phyloP scores from a whole-genome alignment of 92 coral and sea anemone genomes.

The Ricordea florida region DNA sequence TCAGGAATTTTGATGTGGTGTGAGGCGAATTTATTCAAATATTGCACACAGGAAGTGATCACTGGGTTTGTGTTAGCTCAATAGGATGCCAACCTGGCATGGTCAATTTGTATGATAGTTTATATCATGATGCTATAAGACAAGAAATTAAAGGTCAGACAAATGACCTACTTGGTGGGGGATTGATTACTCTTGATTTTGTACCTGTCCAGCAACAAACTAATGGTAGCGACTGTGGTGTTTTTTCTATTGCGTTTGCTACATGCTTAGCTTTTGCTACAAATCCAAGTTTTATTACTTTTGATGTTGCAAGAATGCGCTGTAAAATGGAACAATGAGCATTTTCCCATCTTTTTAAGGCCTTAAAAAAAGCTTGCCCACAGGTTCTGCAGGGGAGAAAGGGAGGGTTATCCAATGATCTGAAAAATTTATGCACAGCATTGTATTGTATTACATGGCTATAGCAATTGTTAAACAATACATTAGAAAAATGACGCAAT shows the following conservation, averaged over 20 bases:
- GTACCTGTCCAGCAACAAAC: conserved; percentile 13
- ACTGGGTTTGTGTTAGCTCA: conserved; percentile 52
- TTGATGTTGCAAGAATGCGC: not conserved
- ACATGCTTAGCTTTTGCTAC: not conserved
- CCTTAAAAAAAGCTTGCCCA: too few relatives aligned
- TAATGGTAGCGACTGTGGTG: conserved; percentile 17
- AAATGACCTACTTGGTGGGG: not conserved
- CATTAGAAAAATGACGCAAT: too few relatives aligned
- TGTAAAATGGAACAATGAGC: too few relatives aligned
- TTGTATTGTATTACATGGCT: too few relatives aligned
- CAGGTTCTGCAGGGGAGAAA: too few relatives aligned
- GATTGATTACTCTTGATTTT: not conserved
- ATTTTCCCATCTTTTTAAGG: too few relatives aligned
- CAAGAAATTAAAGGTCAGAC: conserved; percentile 7
- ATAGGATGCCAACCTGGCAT: conserved; percentile 32
- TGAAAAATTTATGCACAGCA: too few relatives aligned
- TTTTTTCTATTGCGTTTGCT: conserved; percentile 12
- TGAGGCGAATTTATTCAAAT: too few relatives aligned
- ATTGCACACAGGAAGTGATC: too few relatives aligned
- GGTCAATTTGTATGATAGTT: conserved; percentile 34
- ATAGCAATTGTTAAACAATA: too few relatives aligned
- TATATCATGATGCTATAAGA: conserved; percentile 32
- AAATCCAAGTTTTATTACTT: not conserved
- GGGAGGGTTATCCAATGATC: too few relatives aligned
- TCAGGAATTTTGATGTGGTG: too few relatives aligned